Conservation (phyloP, 2,888 invertebrate species). For the Andricus curvator region DNA sequence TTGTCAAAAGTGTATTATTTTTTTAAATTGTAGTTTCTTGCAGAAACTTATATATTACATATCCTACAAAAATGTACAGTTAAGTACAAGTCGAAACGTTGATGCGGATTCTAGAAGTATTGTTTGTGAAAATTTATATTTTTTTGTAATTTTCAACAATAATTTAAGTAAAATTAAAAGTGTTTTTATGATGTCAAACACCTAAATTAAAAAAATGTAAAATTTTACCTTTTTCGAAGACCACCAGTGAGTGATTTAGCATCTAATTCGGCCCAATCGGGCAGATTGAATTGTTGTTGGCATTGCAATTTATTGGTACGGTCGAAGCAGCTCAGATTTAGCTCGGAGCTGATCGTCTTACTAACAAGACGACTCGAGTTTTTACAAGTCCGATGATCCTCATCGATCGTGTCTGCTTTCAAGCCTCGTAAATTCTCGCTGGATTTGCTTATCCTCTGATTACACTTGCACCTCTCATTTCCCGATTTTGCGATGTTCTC, state of each 20-base stretch:
- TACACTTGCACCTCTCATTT: conserved; percentile 38
- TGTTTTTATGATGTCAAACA: accelerated
- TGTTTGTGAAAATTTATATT: too few relatives aligned
- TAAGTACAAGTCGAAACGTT: too few relatives aligned
- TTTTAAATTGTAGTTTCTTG: too few relatives aligned
- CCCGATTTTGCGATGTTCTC: conserved; percentile 11
- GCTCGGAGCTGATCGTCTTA: conserved; percentile 16
- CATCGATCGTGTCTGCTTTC: conserved; percentile 26
- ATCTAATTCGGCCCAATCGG: conserved; percentile 40
- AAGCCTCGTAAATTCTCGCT: conserved; percentile 30
- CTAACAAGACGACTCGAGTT: conserved; percentile 21
- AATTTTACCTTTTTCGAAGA: conserved; percentile 39
- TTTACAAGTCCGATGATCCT: conserved; percentile 12
- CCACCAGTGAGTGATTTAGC: conserved; percentile 28
- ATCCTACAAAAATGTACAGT: too few relatives aligned
- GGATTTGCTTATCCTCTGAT: conserved; percentile 41
- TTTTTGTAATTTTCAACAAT: too few relatives aligned
- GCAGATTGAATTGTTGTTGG: conserved; percentile 34
- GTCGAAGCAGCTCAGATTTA: conserved; percentile 34
- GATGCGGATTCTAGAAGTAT: too few relatives aligned
- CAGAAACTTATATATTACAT: too few relatives aligned
- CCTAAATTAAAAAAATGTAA: not conserved
- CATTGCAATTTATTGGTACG: conserved; percentile 13
- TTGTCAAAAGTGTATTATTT: too few relatives aligned
- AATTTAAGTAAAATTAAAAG: accelerated